Evolutionary conservation across 1,140 invertebrate species (phyloP).

Genomic region (Cotesia vestalis): DNA sequence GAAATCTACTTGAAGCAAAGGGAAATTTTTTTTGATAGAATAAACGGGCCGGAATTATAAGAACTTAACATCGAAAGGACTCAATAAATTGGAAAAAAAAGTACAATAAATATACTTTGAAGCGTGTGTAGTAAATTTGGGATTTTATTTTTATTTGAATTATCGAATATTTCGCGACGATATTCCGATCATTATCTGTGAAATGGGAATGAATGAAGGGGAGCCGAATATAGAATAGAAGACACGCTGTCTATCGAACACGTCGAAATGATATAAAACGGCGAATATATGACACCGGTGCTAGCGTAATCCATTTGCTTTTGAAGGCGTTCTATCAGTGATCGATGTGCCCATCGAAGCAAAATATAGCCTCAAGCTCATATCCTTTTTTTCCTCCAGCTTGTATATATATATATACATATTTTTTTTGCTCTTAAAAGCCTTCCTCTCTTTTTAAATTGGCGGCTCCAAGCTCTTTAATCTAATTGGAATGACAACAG

Average conservation of each 20-base stretch:
- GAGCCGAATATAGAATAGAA: conserved; percentile 8
- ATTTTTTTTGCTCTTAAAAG: neutral
- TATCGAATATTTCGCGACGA: too few relatives aligned
- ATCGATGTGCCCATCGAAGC: neutral
- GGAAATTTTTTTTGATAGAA: too few relatives aligned
- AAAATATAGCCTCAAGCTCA: neutral
- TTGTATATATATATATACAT: neutral
- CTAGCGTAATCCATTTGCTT: conserved; percentile 11
- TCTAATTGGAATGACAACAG: neutral
- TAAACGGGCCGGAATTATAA: too few relatives aligned
- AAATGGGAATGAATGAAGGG: too few relatives aligned
- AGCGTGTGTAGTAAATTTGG: too few relatives aligned
- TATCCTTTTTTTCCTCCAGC: too few relatives aligned
- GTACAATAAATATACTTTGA: too few relatives aligned
- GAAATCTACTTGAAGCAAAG: too few relatives aligned
- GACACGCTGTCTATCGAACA: neutral
- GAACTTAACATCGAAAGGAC: too few relatives aligned
- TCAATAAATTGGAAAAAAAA: too few relatives aligned
- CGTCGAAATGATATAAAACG: conserved; percentile 7
- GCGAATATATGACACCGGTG: neutral
- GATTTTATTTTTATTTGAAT: too few relatives aligned
- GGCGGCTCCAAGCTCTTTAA: neutral
- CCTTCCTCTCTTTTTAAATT: neutral
- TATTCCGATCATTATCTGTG: too few relatives aligned
- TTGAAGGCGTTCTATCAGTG: neutral